Evolutionary conservation across 1,140 invertebrate genomes (phyloP).

Genomic region (Camponotus floridanus): DNA sequence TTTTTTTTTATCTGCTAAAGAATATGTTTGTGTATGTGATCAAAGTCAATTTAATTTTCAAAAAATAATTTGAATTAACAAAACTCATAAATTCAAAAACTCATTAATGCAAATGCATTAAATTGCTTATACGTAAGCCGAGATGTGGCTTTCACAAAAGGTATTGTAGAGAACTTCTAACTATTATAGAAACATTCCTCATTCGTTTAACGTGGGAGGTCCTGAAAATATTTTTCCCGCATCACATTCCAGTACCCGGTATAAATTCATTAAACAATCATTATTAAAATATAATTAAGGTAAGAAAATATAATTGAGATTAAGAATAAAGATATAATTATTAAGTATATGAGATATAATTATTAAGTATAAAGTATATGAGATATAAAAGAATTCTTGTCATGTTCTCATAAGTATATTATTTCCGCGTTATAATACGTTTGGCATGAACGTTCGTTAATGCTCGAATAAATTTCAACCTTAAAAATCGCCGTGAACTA

Average conservation of each 20-base stretch:
- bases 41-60: too few species aligned
- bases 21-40: too few species aligned
- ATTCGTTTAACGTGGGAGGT: not conserved
- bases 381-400: not conserved
- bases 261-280: not conserved
- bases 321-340: not conserved
- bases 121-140: too few species aligned
- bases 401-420: not conserved
- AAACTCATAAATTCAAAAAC: too few species aligned
- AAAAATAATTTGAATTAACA: too few species aligned
- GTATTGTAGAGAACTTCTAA: too few species aligned
- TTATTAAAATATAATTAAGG: not conserved
- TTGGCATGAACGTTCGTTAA: not conserved
- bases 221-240: not conserved
- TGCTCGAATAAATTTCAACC: conserved; percentile 11
- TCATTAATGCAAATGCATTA: too few species aligned
- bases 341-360: not conserved
- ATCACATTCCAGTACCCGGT: not conserved
- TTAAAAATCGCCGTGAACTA: conserved; percentile 19
- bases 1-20: not conserved
- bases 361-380: not conserved
- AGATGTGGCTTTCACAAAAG: too few species aligned
- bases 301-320: too few species aligned
- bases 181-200: not conserved
- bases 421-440: not conserved